Percentiles rank a stretch among this genome's conserved stretches.
These are phyloP conservation scores for Carpatolechia fugitivella DNA, from an alignment of 2,888 invertebrate genomes.

Conservation along the genomic window DNA sequence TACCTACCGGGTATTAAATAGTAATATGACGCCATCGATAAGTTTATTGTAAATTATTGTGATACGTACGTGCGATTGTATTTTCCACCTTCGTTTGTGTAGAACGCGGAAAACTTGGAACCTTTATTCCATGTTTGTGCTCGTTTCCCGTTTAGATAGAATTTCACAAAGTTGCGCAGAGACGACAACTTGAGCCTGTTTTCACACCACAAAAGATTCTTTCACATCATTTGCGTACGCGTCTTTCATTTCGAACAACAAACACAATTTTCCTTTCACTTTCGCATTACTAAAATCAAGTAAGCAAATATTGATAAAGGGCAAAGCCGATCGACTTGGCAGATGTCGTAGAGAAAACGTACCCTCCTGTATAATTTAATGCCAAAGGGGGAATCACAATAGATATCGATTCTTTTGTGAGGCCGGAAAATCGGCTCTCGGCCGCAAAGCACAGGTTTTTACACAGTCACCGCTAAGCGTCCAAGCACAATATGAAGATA, in stretches of 20 bases:
- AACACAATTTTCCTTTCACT: constrained; percentile 39
- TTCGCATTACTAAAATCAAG: constrained; percentile 53
- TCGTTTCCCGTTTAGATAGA: background rate
- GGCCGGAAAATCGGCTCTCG: constrained; percentile 54
- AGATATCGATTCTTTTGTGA: constrained; percentile 64
- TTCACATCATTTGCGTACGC: constrained; percentile 6
- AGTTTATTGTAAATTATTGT: background rate
- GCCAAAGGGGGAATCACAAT: constrained; percentile 65
- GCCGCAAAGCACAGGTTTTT: constrained; percentile 40
- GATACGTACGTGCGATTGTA: no score
- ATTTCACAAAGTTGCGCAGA: background rate
- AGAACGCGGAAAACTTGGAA: background rate
- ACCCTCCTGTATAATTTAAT: constrained; percentile 67
- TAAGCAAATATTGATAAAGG: constrained; percentile 68
- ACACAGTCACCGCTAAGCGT: constrained; percentile 50
- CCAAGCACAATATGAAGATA: constrained; percentile 19
- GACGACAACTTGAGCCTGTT: background rate
- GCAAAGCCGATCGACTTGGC: constrained; percentile 60
- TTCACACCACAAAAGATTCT: background rate
- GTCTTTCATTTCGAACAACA: constrained; percentile 24
- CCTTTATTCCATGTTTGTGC: background rate
- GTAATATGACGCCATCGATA: background rate
- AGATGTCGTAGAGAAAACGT: constrained; percentile 54
- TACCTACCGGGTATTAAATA: background rate
- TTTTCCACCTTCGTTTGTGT: no score